Base-by-base conservation (phyloP, 35 echinoderm and acorn worm species). In the Apostichopus japonicus region DNA sequence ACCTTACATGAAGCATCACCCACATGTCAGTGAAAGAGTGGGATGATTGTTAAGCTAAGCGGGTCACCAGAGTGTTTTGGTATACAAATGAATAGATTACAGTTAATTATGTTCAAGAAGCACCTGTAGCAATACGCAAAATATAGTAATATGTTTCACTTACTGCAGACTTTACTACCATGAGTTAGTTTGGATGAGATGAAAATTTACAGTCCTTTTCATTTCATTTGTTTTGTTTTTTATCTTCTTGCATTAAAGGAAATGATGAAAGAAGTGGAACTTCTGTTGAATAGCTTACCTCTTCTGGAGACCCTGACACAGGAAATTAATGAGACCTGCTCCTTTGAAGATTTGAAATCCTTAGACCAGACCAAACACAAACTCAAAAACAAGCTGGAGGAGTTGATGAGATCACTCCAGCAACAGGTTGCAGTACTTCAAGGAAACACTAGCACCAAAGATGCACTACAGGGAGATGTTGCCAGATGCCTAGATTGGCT, bases 241-340 rank as follows among this genome's bases (percentile, higher is more conserved):
- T 51, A 52, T 82, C 44, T 82, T 56, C 10, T 54, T 51, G 14
- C 79, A n/a, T n/a, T 56, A 5, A 52, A 82, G 86, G 86, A 89
- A 89, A 89, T 89, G 86, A 65, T 89, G 11, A 89, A 89, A 17
- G 86, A 89, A 89, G 9, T 89, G 23, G 86, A 89, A 44, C 86
- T 89, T 11, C 56, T 89, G 17, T 15, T 72, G 62, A 23, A 59
- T 25, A 89, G 86, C 19, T 6, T 89, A 72, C 86, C 62, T 4
- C 62, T 89, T 24, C 86, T 89, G 22, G 61, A 89, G 61, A 89
- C 21, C 59, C 86, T 89, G 57, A 63, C 62, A 6, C 15, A 19
- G 67, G 86, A 89, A 89, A 89, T 89, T 19, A 53, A 54, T 89
- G 56, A 59, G 16, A 89, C 86, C 10, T 89, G 86, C 86, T 89